Percentiles rank a stretch among this genome's conserved stretches.
Evolutionary conservation across 2,797 vertebrate species (phyloP).

Genomic region (Epinephelus malabaricus): DNA sequence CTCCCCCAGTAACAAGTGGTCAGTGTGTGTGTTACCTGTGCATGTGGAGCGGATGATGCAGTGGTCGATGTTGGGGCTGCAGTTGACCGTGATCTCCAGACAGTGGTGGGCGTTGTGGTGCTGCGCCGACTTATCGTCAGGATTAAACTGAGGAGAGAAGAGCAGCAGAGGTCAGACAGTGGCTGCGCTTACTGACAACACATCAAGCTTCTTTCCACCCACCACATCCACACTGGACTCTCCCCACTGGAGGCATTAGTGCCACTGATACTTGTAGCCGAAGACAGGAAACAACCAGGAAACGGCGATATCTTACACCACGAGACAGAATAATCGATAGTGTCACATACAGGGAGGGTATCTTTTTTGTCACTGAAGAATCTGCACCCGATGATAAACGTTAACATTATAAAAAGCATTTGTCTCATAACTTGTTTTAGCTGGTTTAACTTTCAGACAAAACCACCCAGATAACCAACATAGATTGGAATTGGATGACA

Average conservation of each 20-base stretch:
- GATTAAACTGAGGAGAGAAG: conserved; percentile 92
- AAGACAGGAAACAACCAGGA: conserved; percentile 4
- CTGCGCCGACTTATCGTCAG: conserved; percentile 99
- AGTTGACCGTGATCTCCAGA: conserved; percentile 99
- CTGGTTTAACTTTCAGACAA: neutral
- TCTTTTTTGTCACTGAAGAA: neutral
- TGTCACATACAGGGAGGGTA: neutral
- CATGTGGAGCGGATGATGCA: conserved; percentile 99
- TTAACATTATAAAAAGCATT: neutral
- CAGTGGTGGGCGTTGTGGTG: conserved; percentile 99
- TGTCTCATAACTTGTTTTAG: neutral
- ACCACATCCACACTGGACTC: conserved; percentile 44
- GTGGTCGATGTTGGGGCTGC: conserved; percentile 99
- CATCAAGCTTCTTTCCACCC: conserved; percentile 48
- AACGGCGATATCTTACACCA: neutral
- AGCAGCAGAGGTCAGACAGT: conserved; percentile 54
- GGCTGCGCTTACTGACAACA: conserved; percentile 49
- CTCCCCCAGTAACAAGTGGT: neutral
- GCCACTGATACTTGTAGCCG: neutral
- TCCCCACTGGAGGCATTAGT: conserved; percentile 13
- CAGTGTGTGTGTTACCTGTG: conserved; percentile 88
- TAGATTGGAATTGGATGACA: neutral
- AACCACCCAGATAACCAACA: neutral
- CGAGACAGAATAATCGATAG: neutral
- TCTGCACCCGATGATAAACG: neutral